phyloP scores from a whole-genome alignment of 1,140 invertebrate species.

The Bactericera cockerelli region DNA sequence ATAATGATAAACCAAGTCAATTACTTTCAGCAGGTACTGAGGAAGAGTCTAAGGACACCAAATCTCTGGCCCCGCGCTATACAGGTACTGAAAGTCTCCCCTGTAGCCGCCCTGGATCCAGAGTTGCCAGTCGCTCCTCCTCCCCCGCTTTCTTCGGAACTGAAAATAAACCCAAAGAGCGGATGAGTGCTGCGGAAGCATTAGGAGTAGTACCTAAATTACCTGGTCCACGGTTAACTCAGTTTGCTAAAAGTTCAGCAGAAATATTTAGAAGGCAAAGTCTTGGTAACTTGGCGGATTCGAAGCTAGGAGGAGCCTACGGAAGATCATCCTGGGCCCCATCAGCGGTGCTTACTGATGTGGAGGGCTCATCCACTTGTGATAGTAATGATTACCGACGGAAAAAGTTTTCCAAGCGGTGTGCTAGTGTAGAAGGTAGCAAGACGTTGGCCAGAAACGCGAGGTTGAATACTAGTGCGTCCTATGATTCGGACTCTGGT shows the following conservation, averaged over 20 bases:
- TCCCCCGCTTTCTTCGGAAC: slow-evolving; percentile 19
- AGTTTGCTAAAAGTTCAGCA: slow-evolving; percentile 15
- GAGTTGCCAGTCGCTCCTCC: slow-evolving; percentile 20
- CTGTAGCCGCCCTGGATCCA: slow-evolving; percentile 20
- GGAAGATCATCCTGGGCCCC: slow-evolving; percentile 41
- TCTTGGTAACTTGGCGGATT: slow-evolving; percentile 23
- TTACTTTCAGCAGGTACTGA: slow-evolving; percentile 9
- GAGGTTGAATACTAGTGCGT: slow-evolving; percentile 4
- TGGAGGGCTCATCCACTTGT: slow-evolving; percentile 13
- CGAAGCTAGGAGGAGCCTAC: slow-evolving; percentile 17
- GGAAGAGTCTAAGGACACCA: not conserved
- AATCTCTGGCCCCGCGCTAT: not conserved
- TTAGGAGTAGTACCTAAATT: slow-evolving; percentile 24
- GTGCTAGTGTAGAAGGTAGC: slow-evolving; percentile 15
- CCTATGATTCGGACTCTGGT: slow-evolving; percentile 7
- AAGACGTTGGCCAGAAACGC: slow-evolving; percentile 12
- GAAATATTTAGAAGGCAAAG: slow-evolving; percentile 22
- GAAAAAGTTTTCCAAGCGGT: slow-evolving; percentile 17
- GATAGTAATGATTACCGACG: slow-evolving; percentile 14
- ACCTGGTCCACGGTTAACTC: slow-evolving; percentile 21
- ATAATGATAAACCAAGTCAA: not conserved
- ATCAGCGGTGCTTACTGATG: slow-evolving; percentile 15
- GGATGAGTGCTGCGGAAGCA: slow-evolving; percentile 24
- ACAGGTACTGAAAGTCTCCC: slow-evolving; percentile 19
- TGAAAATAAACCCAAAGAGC: slow-evolving; percentile 15